Percentiles rank a stretch among this genome's conserved stretches.
These are phyloP conservation scores for Eupeodes luniger DNA, from an alignment of 2,888 invertebrate species.

Conservation along the genomic window DNA sequence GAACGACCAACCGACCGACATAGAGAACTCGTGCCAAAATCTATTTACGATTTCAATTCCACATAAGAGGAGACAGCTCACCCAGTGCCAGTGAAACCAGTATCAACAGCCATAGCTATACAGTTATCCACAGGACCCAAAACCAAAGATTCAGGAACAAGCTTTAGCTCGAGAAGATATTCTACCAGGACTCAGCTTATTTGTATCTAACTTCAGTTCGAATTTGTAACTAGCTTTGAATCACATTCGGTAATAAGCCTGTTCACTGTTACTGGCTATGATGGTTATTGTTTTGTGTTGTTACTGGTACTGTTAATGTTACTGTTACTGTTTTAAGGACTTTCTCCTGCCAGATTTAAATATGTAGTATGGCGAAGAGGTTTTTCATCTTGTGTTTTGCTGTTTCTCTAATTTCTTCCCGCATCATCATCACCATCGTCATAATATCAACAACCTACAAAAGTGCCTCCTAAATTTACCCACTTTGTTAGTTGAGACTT, in stretches of 20 bases:
- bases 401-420: constrained; percentile 69
- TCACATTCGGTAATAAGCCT: constrained; percentile 69
- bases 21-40: constrained; percentile 44
- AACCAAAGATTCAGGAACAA: background rate
- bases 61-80: constrained; percentile 46
- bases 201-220: constrained; percentile 58
- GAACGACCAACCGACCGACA: background rate
- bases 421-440: background rate
- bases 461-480: constrained; percentile 25
- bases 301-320: background rate
- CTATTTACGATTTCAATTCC: constrained; percentile 45
- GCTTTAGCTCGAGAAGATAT: background rate
- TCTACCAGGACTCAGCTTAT: constrained; percentile 38
- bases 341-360: background rate
- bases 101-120: background rate
- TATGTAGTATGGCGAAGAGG: background rate
- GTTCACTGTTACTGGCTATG: constrained; percentile 27
- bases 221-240: constrained; percentile 60
- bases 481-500: constrained; percentile 35
- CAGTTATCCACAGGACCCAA: background rate
- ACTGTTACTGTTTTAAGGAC: background rate
- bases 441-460: constrained; percentile 31
- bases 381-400: constrained; percentile 16
- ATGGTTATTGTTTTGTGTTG: background rate
- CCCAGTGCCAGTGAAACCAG: background rate